Percentiles rank a stretch among this genome's conserved stretches.
phyloP scores from a whole-genome alignment of 2,797 vertebrate genomes.

The Sebastes minor region DNA sequence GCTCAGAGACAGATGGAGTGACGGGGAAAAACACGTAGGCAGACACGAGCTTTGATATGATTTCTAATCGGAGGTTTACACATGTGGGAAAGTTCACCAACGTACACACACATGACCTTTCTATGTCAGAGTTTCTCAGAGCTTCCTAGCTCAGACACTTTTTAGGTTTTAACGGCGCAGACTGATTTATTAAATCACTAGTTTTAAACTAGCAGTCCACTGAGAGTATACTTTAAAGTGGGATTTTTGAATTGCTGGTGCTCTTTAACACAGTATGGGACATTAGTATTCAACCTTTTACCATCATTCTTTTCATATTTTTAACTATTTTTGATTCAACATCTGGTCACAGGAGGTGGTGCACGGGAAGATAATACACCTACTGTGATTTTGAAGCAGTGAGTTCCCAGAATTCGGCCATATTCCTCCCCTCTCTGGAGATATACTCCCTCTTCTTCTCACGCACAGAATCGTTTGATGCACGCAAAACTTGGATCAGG shows the following conservation, averaged over 20 bases:
- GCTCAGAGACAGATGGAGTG: slow-evolving; percentile 48
- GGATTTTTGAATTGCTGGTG: background rate
- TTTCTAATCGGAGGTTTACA: background rate
- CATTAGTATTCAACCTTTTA: background rate
- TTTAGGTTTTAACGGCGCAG: background rate
- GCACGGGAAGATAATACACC: slow-evolving; percentile 41
- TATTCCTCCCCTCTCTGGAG: slow-evolving; percentile 4
- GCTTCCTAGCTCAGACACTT: background rate
- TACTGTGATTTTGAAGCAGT: slow-evolving; percentile 60
- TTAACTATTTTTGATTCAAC: slow-evolving; percentile 41
- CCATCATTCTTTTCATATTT: background rate
- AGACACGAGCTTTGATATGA: slow-evolving; percentile 7
- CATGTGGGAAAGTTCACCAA: slow-evolving; percentile 47
- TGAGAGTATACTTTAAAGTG: too few relatives aligned
- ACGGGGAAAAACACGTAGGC: slow-evolving; percentile 34
- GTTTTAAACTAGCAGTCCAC: too few relatives aligned
- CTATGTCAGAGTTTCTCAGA: background rate
- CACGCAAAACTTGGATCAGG: slow-evolving; percentile 51
- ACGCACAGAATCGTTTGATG: slow-evolving; percentile 47
- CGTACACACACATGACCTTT: background rate
- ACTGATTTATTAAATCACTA: background rate
- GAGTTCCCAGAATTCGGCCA: slow-evolving; percentile 38
- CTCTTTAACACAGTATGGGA: background rate
- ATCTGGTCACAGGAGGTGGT: slow-evolving; percentile 72
- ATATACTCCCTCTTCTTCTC: slow-evolving; percentile 5